Conservation (phyloP, 1,140 invertebrate species). For the Meteorus sp. region DNA sequence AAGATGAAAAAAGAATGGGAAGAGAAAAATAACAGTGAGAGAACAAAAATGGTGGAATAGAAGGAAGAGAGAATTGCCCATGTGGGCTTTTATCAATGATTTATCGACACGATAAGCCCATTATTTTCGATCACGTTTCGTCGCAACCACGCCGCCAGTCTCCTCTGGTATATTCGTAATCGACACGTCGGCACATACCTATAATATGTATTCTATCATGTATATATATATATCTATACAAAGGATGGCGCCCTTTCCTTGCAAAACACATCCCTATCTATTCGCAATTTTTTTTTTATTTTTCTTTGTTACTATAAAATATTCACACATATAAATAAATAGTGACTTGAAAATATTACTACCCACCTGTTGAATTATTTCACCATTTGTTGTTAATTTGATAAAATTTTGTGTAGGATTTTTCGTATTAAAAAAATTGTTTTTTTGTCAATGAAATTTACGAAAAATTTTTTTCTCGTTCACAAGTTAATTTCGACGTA, state of each 20-base stretch:
- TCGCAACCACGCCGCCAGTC: too few species aligned
- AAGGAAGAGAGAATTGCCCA: not conserved
- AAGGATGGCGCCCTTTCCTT: not conserved
- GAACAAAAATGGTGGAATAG: too few species aligned
- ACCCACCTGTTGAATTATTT: not conserved
- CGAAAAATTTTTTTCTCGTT: too few species aligned
- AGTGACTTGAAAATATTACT: not conserved
- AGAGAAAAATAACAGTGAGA: not conserved
- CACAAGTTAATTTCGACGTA: too few species aligned
- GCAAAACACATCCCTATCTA: not conserved
- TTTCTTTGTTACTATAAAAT: too few species aligned
- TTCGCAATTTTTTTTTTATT: slow-evolving; percentile 1
- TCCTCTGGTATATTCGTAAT: slow-evolving; percentile 11
- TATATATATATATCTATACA: too few species aligned
- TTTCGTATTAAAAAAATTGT: too few species aligned
- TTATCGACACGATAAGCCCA: slow-evolving; percentile 29
- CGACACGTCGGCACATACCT: slow-evolving; percentile 1
- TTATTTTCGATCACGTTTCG: slow-evolving; percentile 29
- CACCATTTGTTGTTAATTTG: not conserved
- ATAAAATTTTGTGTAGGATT: too few species aligned
- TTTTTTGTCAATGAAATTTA: too few species aligned
- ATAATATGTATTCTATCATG: not conserved
- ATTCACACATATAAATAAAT: not conserved
- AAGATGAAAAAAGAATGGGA: not conserved
- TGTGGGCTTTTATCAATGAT: slow-evolving; percentile 24